Evolutionary conservation across 2,113 vertebrate genomes (phyloP), one percentile per base, ranked within the genome.

Genomic region (Eretmochelys imbricata): DNA sequence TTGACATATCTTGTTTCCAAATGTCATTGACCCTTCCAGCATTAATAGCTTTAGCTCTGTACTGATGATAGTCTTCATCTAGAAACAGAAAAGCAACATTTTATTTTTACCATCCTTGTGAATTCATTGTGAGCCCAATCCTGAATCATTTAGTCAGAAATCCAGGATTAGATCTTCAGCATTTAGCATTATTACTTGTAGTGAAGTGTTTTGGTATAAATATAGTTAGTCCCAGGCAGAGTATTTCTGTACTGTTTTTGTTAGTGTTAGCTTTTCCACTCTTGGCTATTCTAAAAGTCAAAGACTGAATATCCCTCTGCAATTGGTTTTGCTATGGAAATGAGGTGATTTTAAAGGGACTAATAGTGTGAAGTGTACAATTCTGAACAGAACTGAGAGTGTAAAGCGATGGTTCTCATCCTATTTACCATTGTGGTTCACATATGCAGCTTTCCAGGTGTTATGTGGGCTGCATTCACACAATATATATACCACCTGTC

Each of bases 141-240:
- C 3, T 88, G 57, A 94, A 84, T 42, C 82, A 4, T 95, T 88
- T 48, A 85, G n/a, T 35, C 78, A 95, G 38, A 89, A 93, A 92
- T 75, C 38, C 0, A 8, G 46, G 8, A 53, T 29, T 46, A 91
- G 19, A 87, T 1, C 8, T 88, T 38, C n/a, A 90, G 2, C 20
- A 4, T 49, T 88, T 83, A 78, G 20, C 31, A 24, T 4, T 69
- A 13, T 35, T 65, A 35, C 62, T 65, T 31, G 14, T 65, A 35
- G 62, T 55, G 54, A 55, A 55, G 22, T 55, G 22, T 6, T 55
- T 25, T 55, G 54, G 20, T 55, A 24, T 55, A 24, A 24, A 29
- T 31, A 65, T 29, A 88, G 27, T 5, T 42, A 0, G 5, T 84
- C 0, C 0, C 55, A 88, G 22, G 22, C 16, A 82, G 0, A 91